phyloP scores from a whole-genome alignment of 2,113 vertebrate genomes.

The Donacobius atricapilla region DNA sequence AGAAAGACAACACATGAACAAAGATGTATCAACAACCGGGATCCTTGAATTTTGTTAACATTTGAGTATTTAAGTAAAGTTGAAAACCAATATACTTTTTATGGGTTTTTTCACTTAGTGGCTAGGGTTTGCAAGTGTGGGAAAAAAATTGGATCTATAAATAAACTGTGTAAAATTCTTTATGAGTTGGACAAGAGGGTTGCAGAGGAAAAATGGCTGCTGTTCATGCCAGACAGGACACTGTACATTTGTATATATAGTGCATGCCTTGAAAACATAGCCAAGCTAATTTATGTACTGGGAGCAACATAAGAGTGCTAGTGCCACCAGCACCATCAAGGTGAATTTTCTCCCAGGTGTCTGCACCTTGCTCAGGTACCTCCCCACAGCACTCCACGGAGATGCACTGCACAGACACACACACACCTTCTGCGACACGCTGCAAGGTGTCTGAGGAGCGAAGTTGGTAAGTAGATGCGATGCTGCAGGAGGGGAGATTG shows the following conservation, averaged over 20 bases:
- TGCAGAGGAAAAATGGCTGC: not conserved
- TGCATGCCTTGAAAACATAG: not conserved
- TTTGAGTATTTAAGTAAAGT: not conserved
- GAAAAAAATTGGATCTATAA: not conserved
- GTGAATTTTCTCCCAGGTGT: not conserved
- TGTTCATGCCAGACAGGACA: not conserved
- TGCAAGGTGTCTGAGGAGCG: not conserved
- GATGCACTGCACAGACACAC: not conserved
- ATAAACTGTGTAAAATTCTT: not conserved
- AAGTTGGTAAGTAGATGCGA: not conserved
- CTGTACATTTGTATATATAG: not conserved
- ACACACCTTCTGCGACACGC: not conserved
- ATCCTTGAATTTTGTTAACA: not conserved
- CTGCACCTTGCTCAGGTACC: not conserved
- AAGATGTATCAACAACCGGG: not conserved
- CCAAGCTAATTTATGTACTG: not conserved
- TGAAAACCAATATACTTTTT: not conserved
- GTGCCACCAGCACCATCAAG: not conserved
- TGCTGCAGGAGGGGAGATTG: not conserved
- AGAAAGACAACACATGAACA: not conserved
- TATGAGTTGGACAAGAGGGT: not conserved
- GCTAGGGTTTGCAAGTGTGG: not conserved
- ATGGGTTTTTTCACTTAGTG: not conserved
- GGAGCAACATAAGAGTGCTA: not conserved
- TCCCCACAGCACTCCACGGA: fast-evolving